Conservation (phyloP, 2,797 vertebrate genomes). For the Lepilemur ruficaudatus region DNA sequence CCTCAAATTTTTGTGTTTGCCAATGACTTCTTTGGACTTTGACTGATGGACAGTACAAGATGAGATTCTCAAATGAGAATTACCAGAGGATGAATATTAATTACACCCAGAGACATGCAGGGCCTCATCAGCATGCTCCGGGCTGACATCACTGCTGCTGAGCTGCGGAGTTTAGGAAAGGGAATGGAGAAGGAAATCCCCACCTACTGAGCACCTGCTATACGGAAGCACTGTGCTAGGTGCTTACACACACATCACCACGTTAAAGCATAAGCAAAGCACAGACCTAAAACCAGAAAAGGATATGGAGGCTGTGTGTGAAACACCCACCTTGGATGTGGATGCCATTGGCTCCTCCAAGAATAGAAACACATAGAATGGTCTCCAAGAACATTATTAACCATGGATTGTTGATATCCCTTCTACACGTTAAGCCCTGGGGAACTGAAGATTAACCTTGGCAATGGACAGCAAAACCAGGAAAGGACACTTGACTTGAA, state of each 20-base stretch:
- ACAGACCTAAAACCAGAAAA: not conserved
- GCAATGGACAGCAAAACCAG: not conserved
- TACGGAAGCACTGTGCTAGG: not conserved
- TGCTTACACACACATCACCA: not conserved
- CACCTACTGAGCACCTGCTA: not conserved
- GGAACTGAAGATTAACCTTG: not conserved
- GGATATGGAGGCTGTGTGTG: not conserved
- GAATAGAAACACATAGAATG: no score
- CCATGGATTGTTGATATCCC: rapidly evolving
- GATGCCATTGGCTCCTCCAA: no score
- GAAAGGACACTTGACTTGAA: not conserved
- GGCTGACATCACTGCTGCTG: not conserved
- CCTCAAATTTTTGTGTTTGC: not conserved
- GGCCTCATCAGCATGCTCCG: not conserved
- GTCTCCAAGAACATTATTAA: no score
- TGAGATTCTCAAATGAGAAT: not conserved
- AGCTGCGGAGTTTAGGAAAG: not conserved
- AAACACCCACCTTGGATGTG: not conserved
- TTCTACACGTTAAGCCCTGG: not conserved
- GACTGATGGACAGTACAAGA: not conserved
- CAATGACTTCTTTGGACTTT: not conserved
- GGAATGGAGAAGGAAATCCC: not conserved
- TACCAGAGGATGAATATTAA: not conserved
- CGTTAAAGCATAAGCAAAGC: not conserved
- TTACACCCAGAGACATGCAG: not conserved